Conservation (phyloP, 1,140 invertebrate genomes). For the Triops cancriformis region DNA sequence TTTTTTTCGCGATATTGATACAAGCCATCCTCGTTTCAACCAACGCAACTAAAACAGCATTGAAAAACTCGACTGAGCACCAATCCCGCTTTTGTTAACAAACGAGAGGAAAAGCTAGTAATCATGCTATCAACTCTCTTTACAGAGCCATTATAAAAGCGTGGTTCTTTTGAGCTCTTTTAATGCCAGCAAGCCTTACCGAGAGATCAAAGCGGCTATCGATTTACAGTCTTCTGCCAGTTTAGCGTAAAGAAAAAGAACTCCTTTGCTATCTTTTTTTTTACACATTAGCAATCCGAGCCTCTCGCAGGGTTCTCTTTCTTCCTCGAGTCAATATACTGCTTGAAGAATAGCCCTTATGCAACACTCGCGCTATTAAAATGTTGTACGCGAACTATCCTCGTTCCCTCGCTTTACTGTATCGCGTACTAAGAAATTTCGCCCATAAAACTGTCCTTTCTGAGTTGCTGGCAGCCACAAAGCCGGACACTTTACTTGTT, state of each 20-base stretch:
- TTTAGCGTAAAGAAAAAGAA: neutral
- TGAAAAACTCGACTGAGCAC: neutral
- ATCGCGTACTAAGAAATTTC: constrained; percentile 6
- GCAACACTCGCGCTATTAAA: neutral
- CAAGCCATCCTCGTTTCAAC: no score
- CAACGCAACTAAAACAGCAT: neutral
- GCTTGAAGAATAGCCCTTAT: neutral
- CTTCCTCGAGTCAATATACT: neutral
- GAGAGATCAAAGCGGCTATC: constrained; percentile 1
- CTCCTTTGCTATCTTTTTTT: neutral
- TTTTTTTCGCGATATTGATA: no score
- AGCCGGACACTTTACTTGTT: constrained; percentile 13
- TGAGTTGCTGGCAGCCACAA: neutral
- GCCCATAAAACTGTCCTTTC: neutral
- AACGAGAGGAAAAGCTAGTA: neutral
- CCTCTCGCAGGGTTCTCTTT: neutral
- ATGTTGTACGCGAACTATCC: neutral
- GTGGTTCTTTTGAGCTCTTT: neutral
- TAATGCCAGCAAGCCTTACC: neutral
- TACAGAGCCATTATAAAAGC: neutral
- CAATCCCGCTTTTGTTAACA: neutral
- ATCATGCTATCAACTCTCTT: neutral
- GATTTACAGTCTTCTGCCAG: constrained; percentile 4
- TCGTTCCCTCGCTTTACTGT: neutral
- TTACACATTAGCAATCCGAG: constrained; percentile 1